Conservation (phyloP, 2,888 invertebrate species). For the Aquatica leii region DNA sequence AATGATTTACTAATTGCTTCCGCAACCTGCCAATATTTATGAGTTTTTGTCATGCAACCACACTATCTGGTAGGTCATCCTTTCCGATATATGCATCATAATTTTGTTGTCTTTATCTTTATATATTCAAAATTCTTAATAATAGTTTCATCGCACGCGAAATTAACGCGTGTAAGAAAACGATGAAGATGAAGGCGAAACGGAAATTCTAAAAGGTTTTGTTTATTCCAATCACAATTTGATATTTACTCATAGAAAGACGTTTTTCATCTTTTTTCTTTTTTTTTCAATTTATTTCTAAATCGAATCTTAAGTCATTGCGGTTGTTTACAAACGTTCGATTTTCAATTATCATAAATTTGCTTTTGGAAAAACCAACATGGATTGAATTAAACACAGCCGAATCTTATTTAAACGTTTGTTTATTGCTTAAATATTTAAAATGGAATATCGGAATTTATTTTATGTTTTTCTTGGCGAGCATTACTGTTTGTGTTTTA, state of each 20-base stretch:
- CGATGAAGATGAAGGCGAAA: too few relatives aligned
- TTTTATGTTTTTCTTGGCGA: too few relatives aligned
- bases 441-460: too few relatives aligned
- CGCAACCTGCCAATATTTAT: conserved; percentile 49
- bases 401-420: too few relatives aligned
- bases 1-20: conserved; percentile 57
- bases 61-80: conserved; percentile 43
- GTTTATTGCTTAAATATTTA: too few relatives aligned
- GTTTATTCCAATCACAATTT: conserved; percentile 21
- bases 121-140: not conserved
- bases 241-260: conserved; percentile 11
- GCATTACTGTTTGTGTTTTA: too few relatives aligned
- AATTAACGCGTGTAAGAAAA: not conserved
- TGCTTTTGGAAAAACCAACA: not conserved
- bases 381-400: too few relatives aligned
- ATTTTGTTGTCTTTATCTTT: conserved; percentile 16
- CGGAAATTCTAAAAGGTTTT: conserved; percentile 10
- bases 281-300: conserved; percentile 4
- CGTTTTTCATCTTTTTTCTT: not conserved
- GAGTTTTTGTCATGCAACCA: conserved; percentile 47
- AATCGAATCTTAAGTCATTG: conserved; percentile 7
- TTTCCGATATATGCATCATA: conserved; percentile 19
- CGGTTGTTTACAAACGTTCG: conserved; percentile 1
- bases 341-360: conserved; percentile 7
- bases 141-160: not conserved